Evolutionary conservation across 2,797 vertebrate species (phyloP).

Genomic region (Halcyon smyrnensis): DNA sequence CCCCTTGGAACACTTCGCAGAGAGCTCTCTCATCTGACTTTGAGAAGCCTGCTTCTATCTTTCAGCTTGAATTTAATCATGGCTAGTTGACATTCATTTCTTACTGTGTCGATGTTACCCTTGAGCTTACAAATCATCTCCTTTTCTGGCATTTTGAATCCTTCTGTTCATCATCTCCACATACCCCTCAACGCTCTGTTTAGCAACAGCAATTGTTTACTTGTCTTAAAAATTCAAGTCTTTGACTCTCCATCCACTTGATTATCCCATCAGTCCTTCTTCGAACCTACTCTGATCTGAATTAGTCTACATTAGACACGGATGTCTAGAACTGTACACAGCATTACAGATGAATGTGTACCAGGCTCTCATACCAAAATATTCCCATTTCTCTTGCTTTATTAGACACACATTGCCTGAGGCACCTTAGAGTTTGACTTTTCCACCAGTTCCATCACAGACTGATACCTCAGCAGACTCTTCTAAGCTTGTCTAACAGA

Average conservation of each 20-base stretch:
- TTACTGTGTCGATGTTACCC: not conserved
- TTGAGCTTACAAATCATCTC: slow-evolving; percentile 28
- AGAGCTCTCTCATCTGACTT: not conserved
- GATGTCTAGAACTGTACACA: not conserved
- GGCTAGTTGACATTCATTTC: not conserved
- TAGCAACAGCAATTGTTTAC: slow-evolving; percentile 24
- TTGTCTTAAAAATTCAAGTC: not conserved
- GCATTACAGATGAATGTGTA: not conserved
- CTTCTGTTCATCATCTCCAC: slow-evolving; percentile 21
- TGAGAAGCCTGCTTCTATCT: not conserved
- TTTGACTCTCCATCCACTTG: slow-evolving; percentile 8
- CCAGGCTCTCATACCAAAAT: not conserved
- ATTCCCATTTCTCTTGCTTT: slow-evolving; percentile 35
- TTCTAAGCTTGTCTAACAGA: not conserved
- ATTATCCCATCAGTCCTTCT: not conserved
- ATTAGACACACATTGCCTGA: not conserved
- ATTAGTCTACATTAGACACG: not conserved
- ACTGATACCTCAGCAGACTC: not conserved
- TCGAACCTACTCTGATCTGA: not conserved
- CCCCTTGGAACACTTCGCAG: not conserved
- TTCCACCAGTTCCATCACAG: not conserved
- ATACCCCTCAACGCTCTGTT: not conserved
- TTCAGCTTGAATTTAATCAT: slow-evolving; percentile 1
- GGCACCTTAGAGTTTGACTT: not conserved
- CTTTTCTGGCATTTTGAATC: slow-evolving; percentile 23